Evolutionary conservation across 2,888 invertebrate species (phyloP).

Genomic region (Strigamia transsilvanica): DNA sequence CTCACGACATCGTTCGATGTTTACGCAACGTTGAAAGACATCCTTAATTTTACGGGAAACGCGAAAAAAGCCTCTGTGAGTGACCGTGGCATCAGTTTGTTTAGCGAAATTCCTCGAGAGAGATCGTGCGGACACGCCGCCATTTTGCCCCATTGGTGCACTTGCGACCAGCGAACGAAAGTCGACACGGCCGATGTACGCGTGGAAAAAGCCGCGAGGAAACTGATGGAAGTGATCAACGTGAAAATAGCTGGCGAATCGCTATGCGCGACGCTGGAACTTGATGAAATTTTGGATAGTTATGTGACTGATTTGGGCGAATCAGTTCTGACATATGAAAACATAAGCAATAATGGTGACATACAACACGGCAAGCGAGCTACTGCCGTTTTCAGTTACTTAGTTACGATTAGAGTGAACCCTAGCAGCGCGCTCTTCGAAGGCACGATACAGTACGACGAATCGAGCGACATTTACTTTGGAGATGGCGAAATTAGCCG

Average conservation of each 20-base stretch:
- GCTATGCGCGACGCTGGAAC: not conserved
- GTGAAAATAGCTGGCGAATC: not conserved
- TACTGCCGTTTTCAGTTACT: not conserved
- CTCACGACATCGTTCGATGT: conserved; percentile 87
- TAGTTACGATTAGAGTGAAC: conserved; percentile 10
- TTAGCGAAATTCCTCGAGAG: conserved; percentile 74
- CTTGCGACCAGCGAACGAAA: too few relatives aligned
- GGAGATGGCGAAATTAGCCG: conserved; percentile 69
- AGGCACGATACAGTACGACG: conserved; percentile 20
- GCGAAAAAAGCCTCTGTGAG: conserved; percentile 63
- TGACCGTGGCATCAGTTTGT: conserved; percentile 76
- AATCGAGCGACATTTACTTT: not conserved
- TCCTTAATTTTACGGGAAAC: conserved; percentile 68
- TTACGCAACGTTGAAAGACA: conserved; percentile 78
- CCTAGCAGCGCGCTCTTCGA: conserved; percentile 50
- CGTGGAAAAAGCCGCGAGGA: too few relatives aligned
- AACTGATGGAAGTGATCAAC: not conserved
- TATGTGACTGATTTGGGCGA: conserved; percentile 18
- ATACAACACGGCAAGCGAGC: not conserved
- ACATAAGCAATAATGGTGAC: not conserved
- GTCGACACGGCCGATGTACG: too few relatives aligned
- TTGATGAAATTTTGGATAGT: conserved; percentile 4
- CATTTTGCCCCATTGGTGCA: conserved; percentile 87
- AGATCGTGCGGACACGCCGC: conserved; percentile 80
- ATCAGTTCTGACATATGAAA: conserved; percentile 12